Percentiles rank a stretch among this genome's conserved stretches.
Evolutionary conservation across 2,888 invertebrate genomes (phyloP).

Genomic region (Euclidia mi): DNA sequence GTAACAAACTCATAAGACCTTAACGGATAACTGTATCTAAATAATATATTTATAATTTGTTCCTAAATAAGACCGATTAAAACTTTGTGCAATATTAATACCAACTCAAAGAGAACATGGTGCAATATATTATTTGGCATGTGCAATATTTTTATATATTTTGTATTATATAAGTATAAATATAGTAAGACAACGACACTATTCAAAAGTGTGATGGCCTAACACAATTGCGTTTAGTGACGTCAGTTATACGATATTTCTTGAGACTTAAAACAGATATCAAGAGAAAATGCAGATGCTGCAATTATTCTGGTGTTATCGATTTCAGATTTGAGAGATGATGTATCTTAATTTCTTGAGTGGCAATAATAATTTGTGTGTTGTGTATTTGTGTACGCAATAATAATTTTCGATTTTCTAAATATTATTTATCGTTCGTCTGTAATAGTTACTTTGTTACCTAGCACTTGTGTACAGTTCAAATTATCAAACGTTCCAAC

Average conservation of each 20-base stretch:
- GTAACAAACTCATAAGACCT: too few species aligned
- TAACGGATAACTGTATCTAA: too few species aligned
- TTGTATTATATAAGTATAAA: conserved; percentile 1
- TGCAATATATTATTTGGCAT: conserved; percentile 26
- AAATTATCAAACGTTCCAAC: too few species aligned
- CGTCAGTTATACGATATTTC: not conserved
- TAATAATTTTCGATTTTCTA: too few species aligned
- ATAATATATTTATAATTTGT: too few species aligned
- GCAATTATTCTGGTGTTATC: not conserved
- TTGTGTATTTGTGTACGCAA: too few species aligned
- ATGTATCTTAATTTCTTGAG: too few species aligned
- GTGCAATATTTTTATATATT: conserved; percentile 50
- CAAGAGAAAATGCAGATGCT: not conserved
- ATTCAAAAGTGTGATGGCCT: not conserved
- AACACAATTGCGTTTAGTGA: conserved; percentile 8
- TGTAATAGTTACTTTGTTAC: too few species aligned
- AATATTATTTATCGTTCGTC: too few species aligned
- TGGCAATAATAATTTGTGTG: too few species aligned
- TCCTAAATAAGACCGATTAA: not conserved
- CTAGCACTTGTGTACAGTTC: too few species aligned
- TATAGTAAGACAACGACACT: not conserved
- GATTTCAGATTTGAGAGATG: not conserved
- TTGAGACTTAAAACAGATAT: too few species aligned
- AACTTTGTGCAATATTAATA: conserved; percentile 22
- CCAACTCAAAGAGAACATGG: conserved; percentile 20